phyloP scores from a whole-genome alignment of 2,113 vertebrate genomes.

The Ailurus styani region DNA sequence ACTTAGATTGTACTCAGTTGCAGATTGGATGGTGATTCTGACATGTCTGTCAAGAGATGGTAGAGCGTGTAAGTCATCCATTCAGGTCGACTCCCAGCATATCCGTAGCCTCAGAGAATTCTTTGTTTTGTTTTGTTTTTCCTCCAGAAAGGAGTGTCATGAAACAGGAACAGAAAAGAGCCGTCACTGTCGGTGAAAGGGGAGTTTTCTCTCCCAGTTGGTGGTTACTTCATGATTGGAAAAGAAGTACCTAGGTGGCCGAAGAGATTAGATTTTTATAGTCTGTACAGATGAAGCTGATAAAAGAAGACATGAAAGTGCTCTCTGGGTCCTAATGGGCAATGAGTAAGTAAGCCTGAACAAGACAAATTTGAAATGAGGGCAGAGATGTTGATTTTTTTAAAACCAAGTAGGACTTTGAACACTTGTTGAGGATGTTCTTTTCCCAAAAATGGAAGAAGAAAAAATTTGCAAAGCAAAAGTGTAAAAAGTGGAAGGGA shows the following conservation, averaged over 20 bases:
- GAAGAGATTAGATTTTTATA: conserved; percentile 18
- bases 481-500: not conserved
- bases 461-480: conserved; percentile 27
- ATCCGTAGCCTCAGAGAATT: conserved; percentile 56
- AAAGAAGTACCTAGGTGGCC: conserved; percentile 27
- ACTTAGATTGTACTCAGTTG: not conserved
- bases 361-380: not conserved
- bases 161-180: conserved; percentile 64
- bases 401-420: not conserved
- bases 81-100: not conserved
- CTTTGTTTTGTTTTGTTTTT: conserved; percentile 62
- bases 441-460: conserved; percentile 35
- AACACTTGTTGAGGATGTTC: conserved; percentile 11
- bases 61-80: not conserved
- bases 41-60: not conserved
- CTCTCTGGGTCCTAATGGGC: not conserved
- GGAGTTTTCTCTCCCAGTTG: conserved; percentile 27
- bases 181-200: conserved; percentile 12
- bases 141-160: conserved; percentile 72
- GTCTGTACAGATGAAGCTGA: conserved; percentile 45
- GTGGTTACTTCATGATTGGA: conserved; percentile 65
- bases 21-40: not conserved
- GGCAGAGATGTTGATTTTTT: not conserved
- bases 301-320: conserved; percentile 45
- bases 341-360: conserved; percentile 1